Base-by-base conservation (phyloP, 2,113 vertebrate genomes). In the Henicopernis longicauda region DNA sequence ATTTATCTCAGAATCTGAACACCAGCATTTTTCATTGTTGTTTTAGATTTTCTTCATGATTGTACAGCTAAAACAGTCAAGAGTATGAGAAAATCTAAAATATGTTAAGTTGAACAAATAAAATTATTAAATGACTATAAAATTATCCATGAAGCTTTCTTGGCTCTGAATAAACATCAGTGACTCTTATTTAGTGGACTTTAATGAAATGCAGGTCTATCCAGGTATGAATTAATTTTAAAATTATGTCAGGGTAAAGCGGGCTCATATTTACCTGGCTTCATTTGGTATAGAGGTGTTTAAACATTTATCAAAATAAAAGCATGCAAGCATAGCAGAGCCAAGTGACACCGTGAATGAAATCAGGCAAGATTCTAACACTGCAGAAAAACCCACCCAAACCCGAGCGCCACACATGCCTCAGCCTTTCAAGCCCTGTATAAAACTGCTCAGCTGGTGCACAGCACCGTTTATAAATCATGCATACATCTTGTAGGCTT, bases 1-100 rank as follows among this genome's bases (percentile, higher is more conserved):
- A 97, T 98, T 98, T 98, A 96, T 97, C 96, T 96, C 20, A 47
- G 96, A 97, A 97, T 85, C 91, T 91, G 94, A 98, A 95, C 96
- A 96, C 73, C 40, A 57, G 89, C 84, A 97, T 98, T 98, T 98
- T 97, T 98, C 97, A 97, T 91, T 95, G 96, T 97, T 98, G 95
- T 79, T 97, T 95, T 91, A 94, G 69, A 73, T 97, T 97, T 97
- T 91, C 95, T 95, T 95, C 95, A 82, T 57, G 90, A 93, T 86
- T 89, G 82, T 96, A 73, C 71, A 92, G 92, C 50, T 61, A 94
- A 89, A 13, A 13, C 13, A 84, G 62, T 32, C 27, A 62, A 58
- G 38, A 92, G 34, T n/a, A 36, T 23, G 86, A 83, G 71, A 86
- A 94, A 94, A 93, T 45, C 36, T 89, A 50, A 92, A 86, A 90